Base-by-base conservation (phyloP, 53 echinoderm and acorn worm species). In the Astropecten irregularis region DNA sequence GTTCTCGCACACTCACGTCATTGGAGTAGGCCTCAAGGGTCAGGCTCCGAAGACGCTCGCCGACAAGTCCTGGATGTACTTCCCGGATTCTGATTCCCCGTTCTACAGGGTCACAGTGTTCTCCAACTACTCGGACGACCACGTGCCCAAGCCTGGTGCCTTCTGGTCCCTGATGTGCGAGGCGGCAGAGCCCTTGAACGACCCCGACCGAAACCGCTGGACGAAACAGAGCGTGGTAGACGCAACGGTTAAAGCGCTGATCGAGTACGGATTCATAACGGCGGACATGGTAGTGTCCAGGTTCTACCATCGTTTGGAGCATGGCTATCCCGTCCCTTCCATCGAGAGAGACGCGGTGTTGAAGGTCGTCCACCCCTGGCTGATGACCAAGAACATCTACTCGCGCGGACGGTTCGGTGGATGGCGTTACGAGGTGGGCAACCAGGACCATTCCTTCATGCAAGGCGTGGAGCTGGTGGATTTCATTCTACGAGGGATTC, bases 371-470 rank as follows among this genome's bases (percentile, higher is more conserved):
- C 86, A 86, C 56, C 86, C 86, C 35, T 86, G 86, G 86, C 50
- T 86, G 47, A 68, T 67, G 31, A 34, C 67, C 1, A 77, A 33
- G 14, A 21, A 32, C 53, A n/a, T n/a, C n/a, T n/a, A n/a, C n/a
- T n/a, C n/a, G n/a, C n/a, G n/a, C n/a, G n/a, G n/a, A n/a, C n/a
- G 86, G 30, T 86, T 86, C 52, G 86, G 86, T 30, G 86, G 86
- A 8, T 86, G 86, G 86, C 36, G 69, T 32, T 86, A 86, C 68
- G 86, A 86, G 28, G 86, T 86, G 9, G 33, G 54, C 27, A 86
- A 77, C 3, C 86, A 86, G 5, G 86, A 86, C 68, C 86, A 86
- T 32, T 77, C 77, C 28, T 66, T 86, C 29, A 86, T n/a, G n/a
- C n/a, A n/a, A n/a, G n/a, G n/a, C n/a, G n/a, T n/a, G n/a, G n/a